These are phyloP conservation scores for Actinostola sp. DNA, from an alignment of 92 coral and sea anemone species.

Conservation along the genomic window DNA sequence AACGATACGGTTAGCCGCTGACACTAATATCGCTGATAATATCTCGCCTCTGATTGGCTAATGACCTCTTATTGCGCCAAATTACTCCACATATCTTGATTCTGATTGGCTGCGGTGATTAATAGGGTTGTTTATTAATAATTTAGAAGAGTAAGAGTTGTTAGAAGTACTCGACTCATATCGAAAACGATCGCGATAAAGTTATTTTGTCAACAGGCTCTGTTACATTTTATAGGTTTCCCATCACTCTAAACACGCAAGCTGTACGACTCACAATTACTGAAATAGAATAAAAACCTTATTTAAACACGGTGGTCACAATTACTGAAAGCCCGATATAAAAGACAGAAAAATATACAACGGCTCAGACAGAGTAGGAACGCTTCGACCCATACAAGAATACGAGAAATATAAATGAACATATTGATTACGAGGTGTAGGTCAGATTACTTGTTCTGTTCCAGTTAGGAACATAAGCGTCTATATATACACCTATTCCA, in stretches of 20 bases:
- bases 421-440: too few relatives aligned
- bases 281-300: too few relatives aligned
- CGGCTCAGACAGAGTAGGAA: too few relatives aligned
- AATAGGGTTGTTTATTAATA: neutral
- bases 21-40: neutral
- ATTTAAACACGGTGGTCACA: too few relatives aligned
- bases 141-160: neutral
- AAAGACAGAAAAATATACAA: too few relatives aligned
- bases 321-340: too few relatives aligned
- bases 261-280: too few relatives aligned
- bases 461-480: too few relatives aligned
- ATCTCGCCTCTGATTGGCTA: neutral
- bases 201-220: neutral
- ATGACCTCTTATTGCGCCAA: neutral
- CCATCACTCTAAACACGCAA: slow-evolving; percentile 2
- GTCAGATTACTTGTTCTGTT: too few relatives aligned
- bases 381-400: too few relatives aligned
- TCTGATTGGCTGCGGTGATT: neutral
- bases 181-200: neutral
- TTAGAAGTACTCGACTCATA: neutral
- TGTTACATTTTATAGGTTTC: slow-evolving; percentile 1
- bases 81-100: neutral
- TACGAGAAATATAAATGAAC: too few relatives aligned
- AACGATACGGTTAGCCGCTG: neutral
- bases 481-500: too few relatives aligned